These are phyloP conservation scores for Solea solea DNA, from an alignment of 2,113 vertebrate species.

Conservation along the genomic window DNA sequence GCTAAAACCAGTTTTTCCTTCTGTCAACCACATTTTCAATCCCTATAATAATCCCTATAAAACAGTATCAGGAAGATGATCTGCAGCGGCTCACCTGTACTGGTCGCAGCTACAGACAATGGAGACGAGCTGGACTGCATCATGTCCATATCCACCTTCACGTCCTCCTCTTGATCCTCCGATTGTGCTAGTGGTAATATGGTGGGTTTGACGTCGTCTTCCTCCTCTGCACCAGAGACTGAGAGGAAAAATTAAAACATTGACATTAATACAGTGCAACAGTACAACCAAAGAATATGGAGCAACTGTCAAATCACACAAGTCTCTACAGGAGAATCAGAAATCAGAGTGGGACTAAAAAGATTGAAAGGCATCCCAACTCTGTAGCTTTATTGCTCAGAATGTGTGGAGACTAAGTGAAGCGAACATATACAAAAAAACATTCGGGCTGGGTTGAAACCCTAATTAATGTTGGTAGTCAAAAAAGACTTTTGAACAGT, in stretches of 20 bases:
- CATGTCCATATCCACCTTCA: slow-evolving; percentile 14
- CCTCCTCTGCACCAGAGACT: slow-evolving; percentile 29
- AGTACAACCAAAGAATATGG: not conserved
- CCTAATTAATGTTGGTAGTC: no score
- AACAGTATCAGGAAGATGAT: not conserved
- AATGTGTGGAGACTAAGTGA: no score
- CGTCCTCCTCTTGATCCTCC: slow-evolving; percentile 1
- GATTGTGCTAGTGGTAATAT: not conserved
- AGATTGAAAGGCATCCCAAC: no score
- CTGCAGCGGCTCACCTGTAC: slow-evolving; percentile 34
- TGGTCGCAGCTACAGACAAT: slow-evolving; percentile 10
- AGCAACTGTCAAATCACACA: not conserved
- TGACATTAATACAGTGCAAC: not conserved
- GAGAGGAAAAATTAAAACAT: not conserved
- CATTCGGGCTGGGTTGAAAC: no score
- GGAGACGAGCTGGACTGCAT: slow-evolving; percentile 27
- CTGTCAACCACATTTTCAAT: no score
- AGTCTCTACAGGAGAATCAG: no score
- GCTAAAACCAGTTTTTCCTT: no score
- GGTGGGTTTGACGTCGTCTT: slow-evolving; percentile 48
- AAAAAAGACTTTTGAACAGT: no score
- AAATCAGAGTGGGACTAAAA: no score
- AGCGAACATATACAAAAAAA: no score
- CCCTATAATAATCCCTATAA: not conserved
- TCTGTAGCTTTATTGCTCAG: no score